Conservation (phyloP, 1,140 invertebrate species). For the Sitophilus oryzae region DNA sequence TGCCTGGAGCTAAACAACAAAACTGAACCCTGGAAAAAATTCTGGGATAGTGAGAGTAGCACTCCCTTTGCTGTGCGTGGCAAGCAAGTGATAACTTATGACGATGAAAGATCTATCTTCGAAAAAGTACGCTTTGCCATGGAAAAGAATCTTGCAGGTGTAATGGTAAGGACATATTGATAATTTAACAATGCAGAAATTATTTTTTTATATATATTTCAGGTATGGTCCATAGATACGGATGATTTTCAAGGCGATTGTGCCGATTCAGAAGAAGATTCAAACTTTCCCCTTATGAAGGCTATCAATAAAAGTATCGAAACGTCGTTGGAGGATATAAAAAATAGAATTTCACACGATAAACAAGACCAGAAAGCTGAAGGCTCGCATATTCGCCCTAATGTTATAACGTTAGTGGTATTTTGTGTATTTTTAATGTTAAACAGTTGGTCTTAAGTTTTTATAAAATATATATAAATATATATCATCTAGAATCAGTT, state of each 20-base stretch:
- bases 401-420: background rate
- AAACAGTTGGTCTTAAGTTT: too few relatives aligned
- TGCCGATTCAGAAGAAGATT: constrained; percentile 44
- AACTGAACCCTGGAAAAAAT: constrained; percentile 47
- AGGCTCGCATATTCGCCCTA: constrained; percentile 1
- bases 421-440: too few relatives aligned
- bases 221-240: constrained; percentile 71
- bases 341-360: constrained; percentile 33
- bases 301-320: constrained; percentile 56
- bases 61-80: constrained; percentile 56
- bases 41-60: constrained; percentile 55
- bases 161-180: constrained; percentile 51
- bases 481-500: too few relatives aligned
- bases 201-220: background rate
- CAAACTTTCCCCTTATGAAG: constrained; percentile 52
- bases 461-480: too few relatives aligned
- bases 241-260: constrained; percentile 70
- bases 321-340: constrained; percentile 51
- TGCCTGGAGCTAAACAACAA: constrained; percentile 53
- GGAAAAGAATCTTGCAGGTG: constrained; percentile 62
- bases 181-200: background rate
- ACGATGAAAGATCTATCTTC: constrained; percentile 56
- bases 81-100: constrained; percentile 56
- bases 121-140: constrained; percentile 60
- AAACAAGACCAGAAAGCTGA: constrained; percentile 1